Evolutionary conservation across 2,113 vertebrate species (phyloP).

Genomic region (Rhynchomys soricoides): DNA sequence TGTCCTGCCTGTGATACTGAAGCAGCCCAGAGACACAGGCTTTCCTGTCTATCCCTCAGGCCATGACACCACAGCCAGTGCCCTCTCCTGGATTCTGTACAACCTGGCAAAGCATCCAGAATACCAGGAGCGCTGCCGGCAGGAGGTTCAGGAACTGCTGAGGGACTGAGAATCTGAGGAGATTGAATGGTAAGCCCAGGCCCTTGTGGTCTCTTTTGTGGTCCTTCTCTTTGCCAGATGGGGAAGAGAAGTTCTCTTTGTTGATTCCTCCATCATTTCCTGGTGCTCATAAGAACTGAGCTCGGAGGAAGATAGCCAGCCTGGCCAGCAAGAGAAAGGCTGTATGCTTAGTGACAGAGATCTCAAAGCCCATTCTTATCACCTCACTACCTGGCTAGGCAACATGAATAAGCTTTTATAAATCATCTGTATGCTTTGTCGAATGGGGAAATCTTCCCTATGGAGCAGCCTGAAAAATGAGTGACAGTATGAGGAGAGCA

Average conservation of each 20-base stretch:
- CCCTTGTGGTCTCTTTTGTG: no score
- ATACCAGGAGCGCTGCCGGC: constrained; percentile 75
- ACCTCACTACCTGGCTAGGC: background rate
- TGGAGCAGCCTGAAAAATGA: background rate
- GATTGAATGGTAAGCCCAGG: constrained; percentile 74
- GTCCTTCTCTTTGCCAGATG: background rate
- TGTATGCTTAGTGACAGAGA: background rate
- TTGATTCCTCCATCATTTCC: background rate
- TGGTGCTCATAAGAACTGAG: background rate
- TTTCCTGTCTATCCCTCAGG: constrained; percentile 34
- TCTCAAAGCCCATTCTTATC: background rate
- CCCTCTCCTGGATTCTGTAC: constrained; percentile 77
- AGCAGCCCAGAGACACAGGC: accelerated
- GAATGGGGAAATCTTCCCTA: background rate
- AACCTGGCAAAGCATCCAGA: constrained; percentile 76
- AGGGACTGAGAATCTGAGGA: constrained; percentile 68
- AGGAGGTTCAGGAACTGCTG: constrained; percentile 72
- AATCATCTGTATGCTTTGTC: no score
- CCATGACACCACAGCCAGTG: constrained; percentile 79
- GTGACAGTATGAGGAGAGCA: background rate
- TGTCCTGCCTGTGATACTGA: background rate
- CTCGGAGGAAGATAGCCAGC: background rate
- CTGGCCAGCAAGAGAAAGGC: background rate
- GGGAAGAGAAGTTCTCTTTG: background rate
- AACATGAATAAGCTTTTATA: background rate